Percentiles rank a stretch among this genome's conserved stretches.
phyloP scores from a whole-genome alignment of 2,888 invertebrate genomes.

The Oligia strigilis region DNA sequence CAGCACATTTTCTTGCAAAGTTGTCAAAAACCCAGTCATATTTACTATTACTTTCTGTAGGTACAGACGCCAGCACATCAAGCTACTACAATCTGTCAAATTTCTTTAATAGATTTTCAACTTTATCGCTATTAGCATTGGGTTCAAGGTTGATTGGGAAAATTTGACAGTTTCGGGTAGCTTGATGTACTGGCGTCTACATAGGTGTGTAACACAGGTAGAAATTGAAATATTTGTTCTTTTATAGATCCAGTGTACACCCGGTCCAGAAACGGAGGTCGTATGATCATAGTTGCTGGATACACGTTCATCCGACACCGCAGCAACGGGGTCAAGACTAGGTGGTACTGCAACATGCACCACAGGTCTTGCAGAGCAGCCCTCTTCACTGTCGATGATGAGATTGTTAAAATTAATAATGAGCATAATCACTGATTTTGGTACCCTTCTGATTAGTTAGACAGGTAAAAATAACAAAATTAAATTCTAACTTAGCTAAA shows the following conservation, averaged over 20 bases:
- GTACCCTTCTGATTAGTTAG: neutral
- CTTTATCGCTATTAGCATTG: too few relatives aligned
- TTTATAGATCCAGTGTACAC: conserved; percentile 11
- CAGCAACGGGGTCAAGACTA: conserved; percentile 54
- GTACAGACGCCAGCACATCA: too few relatives aligned
- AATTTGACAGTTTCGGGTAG: too few relatives aligned
- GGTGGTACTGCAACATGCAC: conserved; percentile 67
- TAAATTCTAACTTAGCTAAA: too few relatives aligned
- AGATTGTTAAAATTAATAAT: conserved; percentile 24
- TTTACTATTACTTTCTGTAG: neutral
- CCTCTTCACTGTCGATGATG: conserved; percentile 21
- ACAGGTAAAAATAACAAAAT: too few relatives aligned
- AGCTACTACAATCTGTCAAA: too few relatives aligned
- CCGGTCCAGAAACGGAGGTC: conserved; percentile 39
- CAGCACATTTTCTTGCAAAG: neutral
- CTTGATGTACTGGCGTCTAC: too few relatives aligned
- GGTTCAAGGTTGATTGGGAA: too few relatives aligned
- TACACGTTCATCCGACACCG: conserved; percentile 72
- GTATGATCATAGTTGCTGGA: conserved; percentile 59
- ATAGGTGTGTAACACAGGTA: too few relatives aligned
- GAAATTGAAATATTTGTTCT: neutral
- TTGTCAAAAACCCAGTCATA: neutral
- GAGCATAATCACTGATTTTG: conserved; percentile 18
- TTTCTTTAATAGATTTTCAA: too few relatives aligned
- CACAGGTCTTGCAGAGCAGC: conserved; percentile 66